Evolutionary conservation across 2,888 invertebrate species (phyloP), one percentile per base, ranked within the genome.

Genomic region (Argyra leucocephala): DNA sequence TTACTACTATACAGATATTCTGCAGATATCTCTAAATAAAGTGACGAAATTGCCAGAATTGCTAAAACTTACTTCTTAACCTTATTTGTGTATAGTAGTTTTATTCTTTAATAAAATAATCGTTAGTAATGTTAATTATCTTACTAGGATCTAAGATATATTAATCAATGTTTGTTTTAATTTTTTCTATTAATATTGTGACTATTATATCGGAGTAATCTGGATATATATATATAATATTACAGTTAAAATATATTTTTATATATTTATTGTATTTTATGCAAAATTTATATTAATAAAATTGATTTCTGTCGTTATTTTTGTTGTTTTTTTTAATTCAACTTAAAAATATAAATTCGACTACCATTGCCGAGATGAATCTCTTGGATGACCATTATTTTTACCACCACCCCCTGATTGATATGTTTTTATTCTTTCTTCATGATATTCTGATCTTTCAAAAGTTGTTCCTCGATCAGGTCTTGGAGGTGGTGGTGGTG

Each of bases 401-500:
- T 31, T 10, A 7, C 31, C 10, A 7, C 31, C 18, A 5, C 18
- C 48, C 15, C 18, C 4, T 48, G 48, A 48, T n/a, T 48, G 48
- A 48, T 48, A 48, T 48, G 12, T 9, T 18, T 48, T 48, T 48
- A 48, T 5, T 48, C 48, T 48, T 48, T 48, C 48, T 48, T 48
- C 48, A 18, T 48, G 48, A 48, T 48, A 48, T 48, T 48, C 48
- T 12, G 48, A 48, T 48, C 48, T 6, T 48, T 15, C 18, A 18
- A 48, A 1, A 18, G 48, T 48, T 48, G 48, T 48, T 18, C 12
- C 9, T 48, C 48, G 48, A 18, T 18, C 48, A 5, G 48, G 48
- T 48, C 48, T 48, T 48, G 48, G 48, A 15, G 48, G 48, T 48
- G 48, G 48, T 48, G 48, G 48, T 48, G 48, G 48, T 48, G 48